A percentile compares a stretch with the other conserved stretches of the same genome.
Conservation (phyloP, 2,113 vertebrate species). For the Rhadina sibilatrix region DNA sequence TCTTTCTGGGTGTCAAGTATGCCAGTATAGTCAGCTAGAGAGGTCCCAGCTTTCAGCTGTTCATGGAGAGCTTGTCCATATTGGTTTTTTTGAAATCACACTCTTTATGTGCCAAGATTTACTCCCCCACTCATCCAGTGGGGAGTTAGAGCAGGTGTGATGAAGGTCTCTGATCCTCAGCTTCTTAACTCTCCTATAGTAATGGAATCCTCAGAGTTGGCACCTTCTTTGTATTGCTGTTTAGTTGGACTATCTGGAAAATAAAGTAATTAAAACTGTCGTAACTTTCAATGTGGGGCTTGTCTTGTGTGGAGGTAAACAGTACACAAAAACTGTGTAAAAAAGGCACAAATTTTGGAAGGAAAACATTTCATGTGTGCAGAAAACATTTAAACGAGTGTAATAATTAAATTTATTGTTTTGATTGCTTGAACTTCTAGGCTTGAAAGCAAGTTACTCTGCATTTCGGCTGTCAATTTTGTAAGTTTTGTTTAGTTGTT, state of each 20-base stretch:
- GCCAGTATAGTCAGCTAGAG: not conserved
- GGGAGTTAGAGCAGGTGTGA: not conserved
- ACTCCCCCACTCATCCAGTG: not conserved
- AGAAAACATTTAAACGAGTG: not conserved
- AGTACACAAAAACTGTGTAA: not conserved
- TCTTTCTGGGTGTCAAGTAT: not conserved
- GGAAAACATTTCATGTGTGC: accelerated
- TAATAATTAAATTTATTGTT: not conserved
- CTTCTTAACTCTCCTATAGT: not conserved
- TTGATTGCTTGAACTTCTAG: not conserved
- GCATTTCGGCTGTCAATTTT: not conserved
- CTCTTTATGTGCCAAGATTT: not conserved
- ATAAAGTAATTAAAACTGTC: not conserved
- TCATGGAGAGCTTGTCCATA: not conserved
- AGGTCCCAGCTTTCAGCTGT: not conserved
- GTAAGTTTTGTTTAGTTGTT: not conserved
- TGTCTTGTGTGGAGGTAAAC: not conserved
- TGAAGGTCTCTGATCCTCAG: not conserved
- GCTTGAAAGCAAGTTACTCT: not conserved
- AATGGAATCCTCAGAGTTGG: not conserved
- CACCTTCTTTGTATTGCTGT: not conserved
- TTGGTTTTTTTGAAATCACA: not conserved
- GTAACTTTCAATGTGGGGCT: not conserved
- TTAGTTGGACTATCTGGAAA: not conserved
- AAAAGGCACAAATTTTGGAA: not conserved